Conservation (phyloP, 2,888 invertebrate genomes). For the Onchidella celtica region DNA sequence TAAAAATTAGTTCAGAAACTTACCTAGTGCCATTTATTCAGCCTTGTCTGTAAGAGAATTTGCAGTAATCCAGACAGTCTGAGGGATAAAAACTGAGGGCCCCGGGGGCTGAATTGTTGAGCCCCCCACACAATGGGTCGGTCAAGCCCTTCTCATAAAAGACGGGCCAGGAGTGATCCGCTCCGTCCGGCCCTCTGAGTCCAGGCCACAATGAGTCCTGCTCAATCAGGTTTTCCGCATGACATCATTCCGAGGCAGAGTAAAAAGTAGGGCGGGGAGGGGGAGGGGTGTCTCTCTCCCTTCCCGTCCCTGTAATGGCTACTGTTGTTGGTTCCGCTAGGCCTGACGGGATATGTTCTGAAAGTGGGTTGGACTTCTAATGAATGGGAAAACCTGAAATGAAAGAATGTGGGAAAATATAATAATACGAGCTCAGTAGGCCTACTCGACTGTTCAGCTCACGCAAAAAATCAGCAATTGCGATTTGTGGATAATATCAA, state of each 20-base stretch:
- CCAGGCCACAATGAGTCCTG: neutral
- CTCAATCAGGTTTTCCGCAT: neutral
- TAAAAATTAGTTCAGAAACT: too few relatives aligned
- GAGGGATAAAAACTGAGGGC: neutral
- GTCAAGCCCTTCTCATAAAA: neutral
- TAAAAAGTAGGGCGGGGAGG: too few relatives aligned
- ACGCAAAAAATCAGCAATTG: too few relatives aligned
- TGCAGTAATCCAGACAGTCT: neutral
- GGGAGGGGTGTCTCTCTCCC: neutral
- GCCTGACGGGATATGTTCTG: neutral
- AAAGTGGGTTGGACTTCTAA: too few relatives aligned
- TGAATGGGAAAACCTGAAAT: too few relatives aligned
- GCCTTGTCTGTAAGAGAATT: neutral
- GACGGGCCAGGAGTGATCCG: neutral
- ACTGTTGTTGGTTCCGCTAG: neutral
- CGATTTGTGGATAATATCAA: too few relatives aligned
- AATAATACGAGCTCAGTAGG: too few relatives aligned
- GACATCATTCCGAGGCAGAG: neutral
- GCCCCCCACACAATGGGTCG: neutral
- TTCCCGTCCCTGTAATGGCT: too few relatives aligned
- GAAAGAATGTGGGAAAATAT: too few relatives aligned
- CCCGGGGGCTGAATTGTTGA: neutral
- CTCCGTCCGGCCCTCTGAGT: neutral
- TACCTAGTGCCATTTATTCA: neutral
- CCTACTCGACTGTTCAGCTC: too few relatives aligned